These are phyloP conservation scores for Elgaria multicarinata DNA, from an alignment of 2,113 vertebrate genomes.

Conservation along the genomic window DNA sequence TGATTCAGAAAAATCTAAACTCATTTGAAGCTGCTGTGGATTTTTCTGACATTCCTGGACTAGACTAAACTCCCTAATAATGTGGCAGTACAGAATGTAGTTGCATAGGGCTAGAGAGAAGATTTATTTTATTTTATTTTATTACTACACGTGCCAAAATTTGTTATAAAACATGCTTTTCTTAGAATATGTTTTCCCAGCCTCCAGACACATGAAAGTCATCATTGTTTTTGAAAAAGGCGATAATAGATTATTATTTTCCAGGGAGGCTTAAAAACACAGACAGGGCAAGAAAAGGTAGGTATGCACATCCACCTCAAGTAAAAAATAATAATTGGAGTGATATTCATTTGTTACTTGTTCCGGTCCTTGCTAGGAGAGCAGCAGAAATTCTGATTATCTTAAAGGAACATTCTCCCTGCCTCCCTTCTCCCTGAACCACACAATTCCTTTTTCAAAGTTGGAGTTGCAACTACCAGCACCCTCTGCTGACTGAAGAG, in stretches of 20 bases:
- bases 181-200: neutral
- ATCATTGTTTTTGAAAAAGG: neutral
- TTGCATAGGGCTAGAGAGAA: neutral
- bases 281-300: neutral
- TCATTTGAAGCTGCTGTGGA: too few relatives aligned
- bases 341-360: neutral
- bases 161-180: neutral
- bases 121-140: too few relatives aligned
- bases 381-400: accelerated
- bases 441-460: neutral
- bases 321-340: neutral
- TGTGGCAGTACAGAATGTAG: neutral
- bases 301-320: accelerated
- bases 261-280: neutral
- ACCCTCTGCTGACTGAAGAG: neutral
- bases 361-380: neutral
- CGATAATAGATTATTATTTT: neutral
- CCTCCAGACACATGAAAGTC: accelerated
- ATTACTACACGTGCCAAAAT: neutral
- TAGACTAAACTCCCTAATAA: neutral
- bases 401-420: neutral
- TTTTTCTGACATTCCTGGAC: too few relatives aligned
- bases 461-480: accelerated
- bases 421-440: too few relatives aligned
- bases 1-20: too few relatives aligned